Conservation (phyloP, 2,113 vertebrate species). For the Pomatorhinus ruficollis region DNA sequence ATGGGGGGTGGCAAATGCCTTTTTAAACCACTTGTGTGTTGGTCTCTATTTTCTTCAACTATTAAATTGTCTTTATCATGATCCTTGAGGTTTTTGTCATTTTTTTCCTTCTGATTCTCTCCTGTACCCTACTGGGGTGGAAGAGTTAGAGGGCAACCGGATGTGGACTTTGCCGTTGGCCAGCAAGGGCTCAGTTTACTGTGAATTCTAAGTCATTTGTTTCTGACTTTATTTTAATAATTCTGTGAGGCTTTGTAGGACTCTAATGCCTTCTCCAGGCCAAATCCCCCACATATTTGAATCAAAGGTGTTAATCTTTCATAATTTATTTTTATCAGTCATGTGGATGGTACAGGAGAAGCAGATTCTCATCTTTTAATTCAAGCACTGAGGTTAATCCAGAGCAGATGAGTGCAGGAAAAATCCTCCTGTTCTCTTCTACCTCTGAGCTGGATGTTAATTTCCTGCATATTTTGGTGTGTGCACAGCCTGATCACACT, state of each 20-base stretch:
- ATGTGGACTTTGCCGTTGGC: not conserved
- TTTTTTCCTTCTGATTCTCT: not conserved
- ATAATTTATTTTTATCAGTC: not conserved
- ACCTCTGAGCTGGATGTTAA: not conserved
- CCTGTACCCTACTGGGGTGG: accelerated
- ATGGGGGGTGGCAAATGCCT: not conserved
- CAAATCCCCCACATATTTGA: not conserved
- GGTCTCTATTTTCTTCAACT: not conserved
- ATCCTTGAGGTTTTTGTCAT: not conserved
- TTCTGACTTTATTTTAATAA: not conserved
- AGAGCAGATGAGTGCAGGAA: not conserved
- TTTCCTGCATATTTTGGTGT: conserved; percentile 1
- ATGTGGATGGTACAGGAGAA: not conserved
- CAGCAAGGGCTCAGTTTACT: not conserved
- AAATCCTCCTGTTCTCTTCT: not conserved
- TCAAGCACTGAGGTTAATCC: not conserved
- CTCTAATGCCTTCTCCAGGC: not conserved
- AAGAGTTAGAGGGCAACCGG: not conserved
- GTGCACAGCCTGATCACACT: not conserved
- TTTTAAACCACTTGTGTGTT: not conserved
- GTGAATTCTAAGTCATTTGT: not conserved
- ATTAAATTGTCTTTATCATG: not conserved
- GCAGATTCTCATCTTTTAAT: not conserved
- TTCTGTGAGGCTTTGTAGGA: not conserved
- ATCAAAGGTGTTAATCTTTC: not conserved